Evolutionary conservation across 2,888 invertebrate species (phyloP), one percentile per base, ranked within the genome.

Genomic region (Hydraecia micacea): DNA sequence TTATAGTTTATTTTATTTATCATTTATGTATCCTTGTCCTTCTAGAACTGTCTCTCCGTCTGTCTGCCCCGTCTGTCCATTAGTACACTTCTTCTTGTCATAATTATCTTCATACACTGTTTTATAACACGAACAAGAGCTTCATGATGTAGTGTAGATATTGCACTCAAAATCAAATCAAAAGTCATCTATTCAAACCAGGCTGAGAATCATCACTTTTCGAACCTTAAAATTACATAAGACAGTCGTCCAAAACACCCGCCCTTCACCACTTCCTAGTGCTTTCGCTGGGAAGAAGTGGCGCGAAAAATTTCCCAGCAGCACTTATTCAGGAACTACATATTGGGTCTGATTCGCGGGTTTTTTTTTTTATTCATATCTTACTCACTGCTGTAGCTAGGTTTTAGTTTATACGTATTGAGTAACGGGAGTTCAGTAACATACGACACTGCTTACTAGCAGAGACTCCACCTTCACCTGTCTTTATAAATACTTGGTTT

Each of bases 1-100:
- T 72, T 74, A 67, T 55, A 55, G 55, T 69, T 58, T 69, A 72
- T 65, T 36, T 36, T 69, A 9, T 75, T 77, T 77, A 62, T 79
- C 13, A 39, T 49, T 39, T 42, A 21, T 25, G 21, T 15, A 25
- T 25, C 28, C 36, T 49, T 68, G 32, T 69, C 25, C 8, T 32
- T 49, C 5, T 25, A 15, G 0, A 32, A 28, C 49, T 13, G 21
- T 7, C 28, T 28, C n/a, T n/a, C n/a, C 25, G 15, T 39, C 28
- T 18, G 18, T 39, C n/a, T n/a, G 66, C 8, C 66, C 18, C 5
- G 39, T 9, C n/a, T 18, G 39, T 39, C 1, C 15, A 15, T 32
- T 32, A 21, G 21, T 11, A 2, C 32, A 63, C 6, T 66, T 39
- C 11, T 63, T 36, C 25, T 66, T 39, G 39, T n/a, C 39, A 4